Base-by-base conservation (phyloP, 2,113 vertebrate genomes). In the Crotophaga sulcirostris region DNA sequence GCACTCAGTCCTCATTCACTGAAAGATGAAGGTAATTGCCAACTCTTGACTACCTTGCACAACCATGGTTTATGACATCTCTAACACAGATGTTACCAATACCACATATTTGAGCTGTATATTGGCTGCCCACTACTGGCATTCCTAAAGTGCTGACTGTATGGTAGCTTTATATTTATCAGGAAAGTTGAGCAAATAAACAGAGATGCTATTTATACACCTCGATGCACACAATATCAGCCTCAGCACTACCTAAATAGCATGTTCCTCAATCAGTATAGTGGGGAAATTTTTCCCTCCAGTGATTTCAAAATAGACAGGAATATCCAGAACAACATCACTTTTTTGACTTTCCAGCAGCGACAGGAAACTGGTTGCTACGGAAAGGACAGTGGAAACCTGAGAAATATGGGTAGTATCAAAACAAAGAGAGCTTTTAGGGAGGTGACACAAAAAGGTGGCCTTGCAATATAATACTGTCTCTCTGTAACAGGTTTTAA, bases 401-500 rank as follows among this genome's bases (percentile, higher is more conserved):
- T 59, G 74, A 91, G 75, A 88, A 82, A 90, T 85, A 58, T 26
- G 44, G 29, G 15, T 40, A 54, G 40, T 28, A 49, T 18, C 24
- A 52, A 59, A 87, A 60, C 40, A 64, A 87, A 84, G 60, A 78
- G 34, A 69, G 80, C 52, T 52, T 80, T 84, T 72, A 90, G 44
- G 33, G 31, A 80, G 52, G 40, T 81, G 77, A 82, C 33, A 44
- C 13, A 82, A 68, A 74, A 90, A 59, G 60, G 70, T 67, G 59
- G 63, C 84, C 78, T 83, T 93, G 83, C 38, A 89, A 47, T 29
- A 66, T 42, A 93, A 73, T 54, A 67, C 15, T 60, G 54, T 49
- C n/a, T 83, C 83, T 84, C 54, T 78, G 79, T 82, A 81, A 74
- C 34, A 49, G 51, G 55, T 34, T 94, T 92, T 92, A 63, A 93